phyloP scores from a whole-genome alignment of 2,888 invertebrate genomes.

The Tupiocoris notatus region DNA sequence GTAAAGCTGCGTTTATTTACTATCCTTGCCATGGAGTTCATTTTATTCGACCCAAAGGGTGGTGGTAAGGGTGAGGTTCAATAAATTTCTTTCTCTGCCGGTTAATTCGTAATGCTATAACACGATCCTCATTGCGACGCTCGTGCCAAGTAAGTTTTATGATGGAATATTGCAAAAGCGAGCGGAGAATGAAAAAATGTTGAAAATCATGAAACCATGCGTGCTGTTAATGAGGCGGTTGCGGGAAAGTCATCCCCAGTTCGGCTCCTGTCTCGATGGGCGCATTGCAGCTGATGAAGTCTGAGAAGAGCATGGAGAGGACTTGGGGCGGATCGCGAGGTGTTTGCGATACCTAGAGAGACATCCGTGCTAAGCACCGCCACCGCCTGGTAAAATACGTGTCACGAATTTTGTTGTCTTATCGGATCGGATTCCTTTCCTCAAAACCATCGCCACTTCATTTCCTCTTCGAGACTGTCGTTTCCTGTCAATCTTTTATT shows the following conservation, averaged over 20 bases:
- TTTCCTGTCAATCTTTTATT: neutral
- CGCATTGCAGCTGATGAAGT: conserved; percentile 12
- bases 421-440: neutral
- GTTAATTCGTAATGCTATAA: too few species aligned
- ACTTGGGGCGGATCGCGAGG: neutral
- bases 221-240: conserved; percentile 11
- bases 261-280: conserved; percentile 1
- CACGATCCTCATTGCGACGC: too few species aligned
- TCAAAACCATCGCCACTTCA: neutral
- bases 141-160: too few species aligned
- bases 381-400: neutral
- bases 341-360: conserved; percentile 27
- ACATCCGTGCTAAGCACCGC: conserved; percentile 27
- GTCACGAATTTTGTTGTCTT: too few species aligned
- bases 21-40: too few species aligned
- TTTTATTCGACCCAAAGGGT: too few species aligned
- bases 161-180: too few species aligned
- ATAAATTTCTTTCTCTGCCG: too few species aligned
- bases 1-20: too few species aligned
- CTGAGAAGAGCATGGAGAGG: neutral
- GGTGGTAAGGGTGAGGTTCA: too few species aligned
- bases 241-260: conserved; percentile 4
- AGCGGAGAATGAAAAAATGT: neutral
- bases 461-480: neutral
- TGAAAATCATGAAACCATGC: conserved; percentile 15